phyloP scores from a whole-genome alignment of 1,140 invertebrate genomes.

The Eriocheir sinensis region DNA sequence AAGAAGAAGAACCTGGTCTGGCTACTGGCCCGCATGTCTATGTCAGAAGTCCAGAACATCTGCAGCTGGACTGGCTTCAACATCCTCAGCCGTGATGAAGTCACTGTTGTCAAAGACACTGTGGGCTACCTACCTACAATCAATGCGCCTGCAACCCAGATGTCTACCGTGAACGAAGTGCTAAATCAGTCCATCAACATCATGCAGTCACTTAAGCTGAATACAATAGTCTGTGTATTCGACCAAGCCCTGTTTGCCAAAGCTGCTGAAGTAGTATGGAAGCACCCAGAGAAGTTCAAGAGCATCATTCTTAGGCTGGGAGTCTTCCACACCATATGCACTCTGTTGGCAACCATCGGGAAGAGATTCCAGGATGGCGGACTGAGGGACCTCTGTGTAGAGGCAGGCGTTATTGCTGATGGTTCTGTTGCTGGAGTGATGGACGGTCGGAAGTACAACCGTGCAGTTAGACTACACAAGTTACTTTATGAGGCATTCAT shows the following conservation, averaged over 20 bases:
- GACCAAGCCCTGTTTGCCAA: slow-evolving; percentile 52
- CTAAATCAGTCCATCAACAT: not conserved
- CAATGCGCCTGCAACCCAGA: slow-evolving; percentile 13
- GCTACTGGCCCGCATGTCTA: not conserved
- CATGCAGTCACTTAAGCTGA: not conserved
- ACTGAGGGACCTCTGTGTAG: too few relatives aligned
- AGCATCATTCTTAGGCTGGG: too few relatives aligned
- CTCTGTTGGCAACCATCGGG: too few relatives aligned
- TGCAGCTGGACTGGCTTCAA: slow-evolving; percentile 58
- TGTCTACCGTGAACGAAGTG: slow-evolving; percentile 36
- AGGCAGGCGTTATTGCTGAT: too few relatives aligned
- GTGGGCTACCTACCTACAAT: slow-evolving; percentile 38
- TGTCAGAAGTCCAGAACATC: not conserved
- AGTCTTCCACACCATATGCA: too few relatives aligned
- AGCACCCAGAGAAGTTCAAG: too few relatives aligned
- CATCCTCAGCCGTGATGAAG: not conserved
- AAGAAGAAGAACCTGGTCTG: slow-evolving; percentile 33
- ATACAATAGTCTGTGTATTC: not conserved
- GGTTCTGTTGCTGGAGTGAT: too few relatives aligned
- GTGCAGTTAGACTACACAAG: too few relatives aligned
- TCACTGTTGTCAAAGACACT: not conserved
- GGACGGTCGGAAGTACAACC: too few relatives aligned
- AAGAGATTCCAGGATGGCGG: too few relatives aligned
- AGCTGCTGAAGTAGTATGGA: too few relatives aligned
- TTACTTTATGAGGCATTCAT: too few relatives aligned